Evolutionary conservation across 2,113 vertebrate genomes (phyloP).

Genomic region (Mesoclemmys tuberculata): DNA sequence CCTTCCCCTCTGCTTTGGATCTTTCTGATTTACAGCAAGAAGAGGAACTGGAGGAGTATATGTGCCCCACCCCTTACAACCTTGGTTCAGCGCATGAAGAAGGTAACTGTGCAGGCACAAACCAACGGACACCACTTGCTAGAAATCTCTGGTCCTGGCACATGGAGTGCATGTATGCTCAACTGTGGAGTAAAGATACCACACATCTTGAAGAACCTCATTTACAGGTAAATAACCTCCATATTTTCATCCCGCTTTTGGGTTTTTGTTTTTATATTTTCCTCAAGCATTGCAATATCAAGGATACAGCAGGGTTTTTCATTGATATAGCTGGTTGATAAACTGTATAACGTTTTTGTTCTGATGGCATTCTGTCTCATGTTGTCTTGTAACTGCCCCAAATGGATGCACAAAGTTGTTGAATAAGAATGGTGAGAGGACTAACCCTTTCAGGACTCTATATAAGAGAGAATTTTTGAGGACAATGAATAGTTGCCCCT

Average conservation of each 20-base stretch:
- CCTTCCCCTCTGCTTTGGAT: not conserved
- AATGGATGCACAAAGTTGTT: constrained; percentile 6
- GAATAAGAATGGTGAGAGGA: not conserved
- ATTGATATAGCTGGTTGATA: not conserved
- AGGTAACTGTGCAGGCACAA: not conserved
- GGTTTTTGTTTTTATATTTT: not conserved
- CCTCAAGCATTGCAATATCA: not conserved
- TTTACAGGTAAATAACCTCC: not conserved
- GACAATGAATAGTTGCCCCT: not conserved
- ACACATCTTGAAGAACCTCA: not conserved
- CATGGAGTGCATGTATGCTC: not conserved
- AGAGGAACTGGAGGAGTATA: not conserved
- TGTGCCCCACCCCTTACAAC: not conserved
- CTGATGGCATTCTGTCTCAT: not conserved
- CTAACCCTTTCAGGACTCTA: not conserved
- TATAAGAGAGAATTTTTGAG: not conserved
- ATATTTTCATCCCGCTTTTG: not conserved
- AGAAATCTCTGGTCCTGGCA: not conserved
- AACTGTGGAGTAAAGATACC: not conserved
- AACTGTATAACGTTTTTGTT: not conserved
- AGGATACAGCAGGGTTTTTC: not conserved
- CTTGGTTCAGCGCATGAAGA: not conserved
- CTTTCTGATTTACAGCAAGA: not conserved
- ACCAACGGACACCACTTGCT: not conserved
- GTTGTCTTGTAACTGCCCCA: not conserved